phyloP scores from a whole-genome alignment of 2,888 invertebrate genomes.

The Pollenia griseotomentosa region DNA sequence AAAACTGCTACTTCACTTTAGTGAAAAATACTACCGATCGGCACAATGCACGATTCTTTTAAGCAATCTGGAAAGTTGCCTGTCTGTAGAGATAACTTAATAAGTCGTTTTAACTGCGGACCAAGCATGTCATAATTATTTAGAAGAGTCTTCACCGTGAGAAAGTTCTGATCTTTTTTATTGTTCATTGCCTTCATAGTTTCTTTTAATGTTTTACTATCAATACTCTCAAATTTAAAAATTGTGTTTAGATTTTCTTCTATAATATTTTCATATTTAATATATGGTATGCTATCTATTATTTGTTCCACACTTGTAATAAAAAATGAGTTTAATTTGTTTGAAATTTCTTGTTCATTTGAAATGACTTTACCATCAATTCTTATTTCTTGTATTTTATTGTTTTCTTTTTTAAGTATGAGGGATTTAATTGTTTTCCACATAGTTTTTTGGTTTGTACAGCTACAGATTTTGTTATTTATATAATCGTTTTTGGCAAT shows the following conservation, averaged over 20 bases:
- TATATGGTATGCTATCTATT: background rate
- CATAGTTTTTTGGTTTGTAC: background rate
- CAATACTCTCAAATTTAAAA: background rate
- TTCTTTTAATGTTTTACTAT: background rate
- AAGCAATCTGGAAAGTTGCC: slow-evolving; percentile 6
- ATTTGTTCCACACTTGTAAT: background rate
- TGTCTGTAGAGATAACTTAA: background rate
- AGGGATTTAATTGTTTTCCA: background rate
- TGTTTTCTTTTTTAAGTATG: background rate
- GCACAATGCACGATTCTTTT: slow-evolving; percentile 18
- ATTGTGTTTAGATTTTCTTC: background rate
- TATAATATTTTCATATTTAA: background rate
- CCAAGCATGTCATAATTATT: slow-evolving; percentile 12
- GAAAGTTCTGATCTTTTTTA: slow-evolving; percentile 8
- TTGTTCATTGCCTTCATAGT: background rate
- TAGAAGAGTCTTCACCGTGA: background rate
- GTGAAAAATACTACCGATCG: no score
- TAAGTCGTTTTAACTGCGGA: background rate
- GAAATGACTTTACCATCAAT: background rate
- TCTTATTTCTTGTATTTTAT: background rate
- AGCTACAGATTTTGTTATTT: background rate
- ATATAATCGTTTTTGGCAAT: background rate
- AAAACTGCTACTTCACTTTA: slow-evolving; percentile 7
- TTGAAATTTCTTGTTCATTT: background rate
- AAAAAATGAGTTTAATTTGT: background rate